A percentile compares a stretch with the other conserved stretches of the same genome.
These are phyloP conservation scores for Drosophila rellima DNA, from an alignment of 2,888 invertebrate genomes.

Conservation along the genomic window DNA sequence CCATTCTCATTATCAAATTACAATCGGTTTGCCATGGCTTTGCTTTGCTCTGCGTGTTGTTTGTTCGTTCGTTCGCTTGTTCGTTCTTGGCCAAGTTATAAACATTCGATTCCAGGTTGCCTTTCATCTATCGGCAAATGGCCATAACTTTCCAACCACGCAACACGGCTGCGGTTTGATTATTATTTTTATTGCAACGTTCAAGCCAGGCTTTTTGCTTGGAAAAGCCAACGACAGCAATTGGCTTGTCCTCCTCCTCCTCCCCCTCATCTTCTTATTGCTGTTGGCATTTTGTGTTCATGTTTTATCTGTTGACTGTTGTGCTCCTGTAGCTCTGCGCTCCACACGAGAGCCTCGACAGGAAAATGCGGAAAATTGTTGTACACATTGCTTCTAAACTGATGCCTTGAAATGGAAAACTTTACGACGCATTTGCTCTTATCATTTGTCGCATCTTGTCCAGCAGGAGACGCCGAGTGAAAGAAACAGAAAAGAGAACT, in stretches of 20 bases:
- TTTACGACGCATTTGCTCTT: conserved; percentile 70
- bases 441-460: conserved; percentile 72
- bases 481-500: background rate
- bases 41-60: conserved; percentile 9
- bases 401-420: conserved; percentile 74
- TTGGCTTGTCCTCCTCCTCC: conserved; percentile 27
- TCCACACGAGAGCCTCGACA: conserved; percentile 23
- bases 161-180: conserved; percentile 63
- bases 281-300: conserved; percentile 63
- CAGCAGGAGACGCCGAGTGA: conserved; percentile 1
- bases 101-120: conserved; percentile 54
- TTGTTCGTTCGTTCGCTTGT: conserved; percentile 14
- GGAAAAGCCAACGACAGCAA: conserved; percentile 28
- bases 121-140: conserved; percentile 67
- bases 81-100: conserved; percentile 27
- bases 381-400: conserved; percentile 49
- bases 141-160: conserved; percentile 79
- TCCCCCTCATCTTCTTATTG: conserved; percentile 9
- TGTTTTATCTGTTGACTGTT: conserved; percentile 54
- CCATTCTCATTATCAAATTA: conserved; percentile 73
- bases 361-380: conserved; percentile 74
- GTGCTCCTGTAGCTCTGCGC: conserved; percentile 50
- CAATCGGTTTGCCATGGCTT: conserved; percentile 46
- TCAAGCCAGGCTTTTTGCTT: conserved; percentile 10
- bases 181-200: conserved; percentile 69